phyloP scores from a whole-genome alignment of 2,113 vertebrate genomes.

The Cavia porcellus region DNA sequence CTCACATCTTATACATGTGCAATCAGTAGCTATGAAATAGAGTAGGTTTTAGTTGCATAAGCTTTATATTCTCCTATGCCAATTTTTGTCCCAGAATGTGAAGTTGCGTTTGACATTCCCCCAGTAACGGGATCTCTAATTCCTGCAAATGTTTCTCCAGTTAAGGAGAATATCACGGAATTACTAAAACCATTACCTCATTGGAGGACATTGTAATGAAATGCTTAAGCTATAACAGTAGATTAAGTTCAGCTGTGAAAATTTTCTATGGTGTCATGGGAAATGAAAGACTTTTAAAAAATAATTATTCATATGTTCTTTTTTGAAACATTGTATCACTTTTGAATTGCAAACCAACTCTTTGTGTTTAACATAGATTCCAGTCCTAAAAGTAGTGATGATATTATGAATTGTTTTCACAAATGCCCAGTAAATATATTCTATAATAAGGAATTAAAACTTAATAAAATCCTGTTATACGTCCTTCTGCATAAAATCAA shows the following conservation, averaged over 20 bases:
- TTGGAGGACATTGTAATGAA: not conserved
- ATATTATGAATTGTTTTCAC: not conserved
- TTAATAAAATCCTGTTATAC: not conserved
- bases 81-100: not conserved
- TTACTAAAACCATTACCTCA: not conserved
- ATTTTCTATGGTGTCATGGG: not conserved
- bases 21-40: not conserved
- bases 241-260: not conserved
- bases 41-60: not conserved
- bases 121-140: not conserved
- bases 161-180: not conserved
- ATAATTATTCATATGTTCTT: too few species aligned
- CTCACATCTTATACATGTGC: not conserved
- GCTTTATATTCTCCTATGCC: not conserved
- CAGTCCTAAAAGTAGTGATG: not conserved
- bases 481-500: not conserved
- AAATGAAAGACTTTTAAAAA: not conserved
- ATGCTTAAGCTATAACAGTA: not conserved
- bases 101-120: not conserved
- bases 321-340: not conserved
- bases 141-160: not conserved
- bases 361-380: not conserved
- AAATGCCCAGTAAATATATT: not conserved
- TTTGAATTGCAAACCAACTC: accelerated
- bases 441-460: too few species aligned